Percentiles rank a stretch among this genome's conserved stretches.
phyloP scores from a whole-genome alignment of 2,113 vertebrate genomes.

The Cololabis saira region DNA sequence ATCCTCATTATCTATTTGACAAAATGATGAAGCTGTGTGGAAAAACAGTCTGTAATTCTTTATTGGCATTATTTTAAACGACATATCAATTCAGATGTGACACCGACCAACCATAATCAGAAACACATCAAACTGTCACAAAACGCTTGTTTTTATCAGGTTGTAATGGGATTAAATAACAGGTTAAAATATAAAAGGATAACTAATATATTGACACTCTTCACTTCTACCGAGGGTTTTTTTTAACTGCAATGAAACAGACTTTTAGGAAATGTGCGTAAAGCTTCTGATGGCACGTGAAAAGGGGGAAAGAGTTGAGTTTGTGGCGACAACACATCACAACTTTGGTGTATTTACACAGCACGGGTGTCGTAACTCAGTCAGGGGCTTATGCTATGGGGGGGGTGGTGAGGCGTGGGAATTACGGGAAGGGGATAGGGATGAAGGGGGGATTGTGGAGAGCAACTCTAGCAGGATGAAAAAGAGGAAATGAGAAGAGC shows the following conservation, averaged over 20 bases:
- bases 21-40: too few relatives aligned
- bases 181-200: too few relatives aligned
- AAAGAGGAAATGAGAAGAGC: slow-evolving; percentile 60
- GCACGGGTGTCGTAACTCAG: slow-evolving; percentile 44
- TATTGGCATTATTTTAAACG: too few relatives aligned
- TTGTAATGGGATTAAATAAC: too few relatives aligned
- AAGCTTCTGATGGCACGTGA: slow-evolving; percentile 22
- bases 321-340: slow-evolving; percentile 34
- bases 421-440: slow-evolving; percentile 46
- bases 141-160: too few relatives aligned
- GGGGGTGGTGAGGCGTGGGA: slow-evolving; percentile 31
- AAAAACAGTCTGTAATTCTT: too few relatives aligned
- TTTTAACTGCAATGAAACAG: neutral
- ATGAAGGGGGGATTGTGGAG: slow-evolving; percentile 45
- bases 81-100: too few relatives aligned
- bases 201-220: too few relatives aligned
- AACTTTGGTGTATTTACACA: slow-evolving; percentile 43
- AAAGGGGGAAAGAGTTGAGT: slow-evolving; percentile 53
- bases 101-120: too few relatives aligned
- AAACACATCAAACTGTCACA: too few relatives aligned
- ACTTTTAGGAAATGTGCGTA: slow-evolving; percentile 32
- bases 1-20: too few relatives aligned
- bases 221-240: too few relatives aligned
- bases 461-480: slow-evolving; percentile 27
- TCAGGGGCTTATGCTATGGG: slow-evolving; percentile 59